Evolutionary conservation across 2,888 invertebrate genomes (phyloP).

Genomic region (Pecten maximus): DNA sequence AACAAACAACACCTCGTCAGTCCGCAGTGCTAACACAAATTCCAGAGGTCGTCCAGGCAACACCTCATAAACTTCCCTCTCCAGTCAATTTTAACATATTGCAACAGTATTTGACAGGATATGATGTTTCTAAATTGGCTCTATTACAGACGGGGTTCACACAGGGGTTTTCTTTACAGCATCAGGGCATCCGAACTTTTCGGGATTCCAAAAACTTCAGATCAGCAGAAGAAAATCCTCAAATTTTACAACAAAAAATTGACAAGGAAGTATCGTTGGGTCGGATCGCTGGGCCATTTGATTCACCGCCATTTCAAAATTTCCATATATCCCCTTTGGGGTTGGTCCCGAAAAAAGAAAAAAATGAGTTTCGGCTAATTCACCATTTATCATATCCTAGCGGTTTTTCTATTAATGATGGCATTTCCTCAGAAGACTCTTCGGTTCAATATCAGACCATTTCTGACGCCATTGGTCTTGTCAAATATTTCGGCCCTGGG

Average conservation of each 20-base stretch:
- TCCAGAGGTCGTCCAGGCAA: background rate
- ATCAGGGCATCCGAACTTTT: background rate
- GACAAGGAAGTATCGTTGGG: constrained; percentile 1
- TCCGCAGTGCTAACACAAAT: too few species aligned
- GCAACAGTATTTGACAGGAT: background rate
- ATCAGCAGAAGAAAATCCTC: background rate
- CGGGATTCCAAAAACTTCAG: constrained; percentile 22
- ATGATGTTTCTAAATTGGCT: background rate
- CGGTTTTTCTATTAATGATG: constrained; percentile 45
- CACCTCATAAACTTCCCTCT: background rate
- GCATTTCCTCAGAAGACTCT: constrained; percentile 41
- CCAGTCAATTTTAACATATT: background rate
- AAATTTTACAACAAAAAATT: constrained; percentile 30
- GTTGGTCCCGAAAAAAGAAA: constrained; percentile 46
- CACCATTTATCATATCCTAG: constrained; percentile 50
- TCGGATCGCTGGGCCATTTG: constrained; percentile 48
- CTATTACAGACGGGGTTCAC: background rate
- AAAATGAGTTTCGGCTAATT: constrained; percentile 43
- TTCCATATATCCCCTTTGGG: constrained; percentile 49
- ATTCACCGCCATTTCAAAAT: constrained; percentile 39
- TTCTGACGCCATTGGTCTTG: constrained; percentile 35
- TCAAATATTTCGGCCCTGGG: constrained; percentile 27
- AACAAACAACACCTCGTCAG: background rate
- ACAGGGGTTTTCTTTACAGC: constrained; percentile 31
- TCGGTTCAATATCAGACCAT: constrained; percentile 44